These are phyloP conservation scores for Nycticryphes semicollaris DNA, from an alignment of 2,113 vertebrate genomes.

Conservation along the genomic window DNA sequence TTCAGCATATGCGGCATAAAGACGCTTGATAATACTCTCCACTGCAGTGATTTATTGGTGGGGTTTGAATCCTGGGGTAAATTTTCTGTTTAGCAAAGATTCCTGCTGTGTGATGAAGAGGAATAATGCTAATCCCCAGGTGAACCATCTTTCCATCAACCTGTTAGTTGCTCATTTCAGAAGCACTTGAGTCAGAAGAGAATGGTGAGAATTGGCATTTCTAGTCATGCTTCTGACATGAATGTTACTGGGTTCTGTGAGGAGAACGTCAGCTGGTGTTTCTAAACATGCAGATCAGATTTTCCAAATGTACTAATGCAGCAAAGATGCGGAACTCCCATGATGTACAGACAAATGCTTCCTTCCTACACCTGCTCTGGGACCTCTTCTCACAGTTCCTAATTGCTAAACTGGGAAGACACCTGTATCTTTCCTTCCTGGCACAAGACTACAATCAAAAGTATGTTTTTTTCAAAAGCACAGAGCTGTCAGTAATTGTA, in stretches of 20 bases:
- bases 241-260: not conserved
- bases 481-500: not conserved
- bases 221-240: not conserved
- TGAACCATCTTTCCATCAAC: not conserved
- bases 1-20: not conserved
- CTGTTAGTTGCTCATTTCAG: not conserved
- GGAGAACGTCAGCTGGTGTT: not conserved
- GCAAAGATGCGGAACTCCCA: not conserved
- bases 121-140: not conserved
- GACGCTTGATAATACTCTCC: not conserved
- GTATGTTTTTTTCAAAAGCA: not conserved
- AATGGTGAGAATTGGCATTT: not conserved
- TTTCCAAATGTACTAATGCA: not conserved
- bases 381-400: not conserved
- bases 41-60: not conserved
- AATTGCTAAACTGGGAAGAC: not conserved
- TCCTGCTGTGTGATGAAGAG: not conserved
- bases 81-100: not conserved
- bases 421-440: not conserved
- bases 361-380: not conserved
- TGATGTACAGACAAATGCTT: not conserved
- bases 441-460: not conserved
- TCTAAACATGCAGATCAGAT: not conserved
- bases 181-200: not conserved
- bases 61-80: not conserved